Conservation (phyloP, 2,888 invertebrate species). For the Heteromyza rotundicornis region DNA sequence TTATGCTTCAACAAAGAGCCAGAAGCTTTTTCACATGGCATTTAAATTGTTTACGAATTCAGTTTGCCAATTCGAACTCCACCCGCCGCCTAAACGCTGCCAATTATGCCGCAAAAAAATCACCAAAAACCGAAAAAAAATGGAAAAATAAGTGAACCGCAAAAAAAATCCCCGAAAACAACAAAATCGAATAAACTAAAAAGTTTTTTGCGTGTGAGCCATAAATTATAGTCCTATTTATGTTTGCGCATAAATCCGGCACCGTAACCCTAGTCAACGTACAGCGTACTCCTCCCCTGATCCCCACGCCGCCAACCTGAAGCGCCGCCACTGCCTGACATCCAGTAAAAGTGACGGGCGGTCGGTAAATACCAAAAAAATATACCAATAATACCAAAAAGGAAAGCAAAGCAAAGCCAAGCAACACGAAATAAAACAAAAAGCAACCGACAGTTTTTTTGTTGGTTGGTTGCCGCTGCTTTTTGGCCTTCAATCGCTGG, state of each 20-base stretch:
- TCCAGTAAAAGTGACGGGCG: background rate
- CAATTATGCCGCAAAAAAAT: conserved; percentile 2
- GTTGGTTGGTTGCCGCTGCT: conserved; percentile 10
- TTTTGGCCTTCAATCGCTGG: conserved; percentile 40
- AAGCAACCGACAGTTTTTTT: background rate
- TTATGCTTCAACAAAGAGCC: too few relatives aligned
- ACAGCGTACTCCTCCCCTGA: too few relatives aligned
- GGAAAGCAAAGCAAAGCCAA: background rate
- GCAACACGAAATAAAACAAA: background rate
- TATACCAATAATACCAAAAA: too few relatives aligned
- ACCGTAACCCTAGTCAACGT: conserved; percentile 23
- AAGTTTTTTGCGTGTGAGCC: conserved; percentile 26
- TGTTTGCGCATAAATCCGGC: conserved; percentile 32
- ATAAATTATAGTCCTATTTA: conserved; percentile 37
- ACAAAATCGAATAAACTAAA: conserved; percentile 20
- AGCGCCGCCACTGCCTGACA: conserved; percentile 30
- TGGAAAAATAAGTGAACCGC: background rate
- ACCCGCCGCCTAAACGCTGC: background rate
- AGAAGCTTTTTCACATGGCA: too few relatives aligned
- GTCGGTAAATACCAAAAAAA: conserved; percentile 1
- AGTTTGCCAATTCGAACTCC: background rate
- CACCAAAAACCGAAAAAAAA: conserved; percentile 3
- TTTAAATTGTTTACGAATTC: too few relatives aligned
- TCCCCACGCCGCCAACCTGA: background rate
- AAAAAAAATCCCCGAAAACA: conserved; percentile 15